These are phyloP conservation scores for Laterallus jamaicensis DNA, from an alignment of 2,113 vertebrate species.

Conservation along the genomic window DNA sequence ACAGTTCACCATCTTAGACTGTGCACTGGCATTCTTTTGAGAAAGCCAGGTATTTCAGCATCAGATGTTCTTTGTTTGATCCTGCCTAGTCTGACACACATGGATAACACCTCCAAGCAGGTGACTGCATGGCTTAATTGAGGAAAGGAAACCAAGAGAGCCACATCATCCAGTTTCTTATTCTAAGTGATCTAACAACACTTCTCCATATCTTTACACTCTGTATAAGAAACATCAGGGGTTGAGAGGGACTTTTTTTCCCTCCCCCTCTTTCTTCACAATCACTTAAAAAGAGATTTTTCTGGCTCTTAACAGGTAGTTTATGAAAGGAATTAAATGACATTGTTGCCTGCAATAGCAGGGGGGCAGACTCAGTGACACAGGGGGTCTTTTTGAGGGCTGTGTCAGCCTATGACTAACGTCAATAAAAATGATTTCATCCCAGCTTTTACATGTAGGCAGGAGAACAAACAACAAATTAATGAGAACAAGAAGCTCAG, in stretches of 20 bases:
- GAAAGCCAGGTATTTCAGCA: background rate
- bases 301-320: constrained; percentile 10
- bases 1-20: background rate
- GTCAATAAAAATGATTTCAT: constrained; percentile 39
- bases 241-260: background rate
- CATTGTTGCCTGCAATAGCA: background rate
- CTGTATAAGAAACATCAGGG: background rate
- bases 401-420: constrained; percentile 18
- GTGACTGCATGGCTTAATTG: background rate
- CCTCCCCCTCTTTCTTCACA: background rate
- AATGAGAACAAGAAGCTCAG: constrained; percentile 34
- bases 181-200: background rate
- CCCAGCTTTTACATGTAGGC: background rate
- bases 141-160: background rate
- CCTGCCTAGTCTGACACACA: background rate
- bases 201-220: background rate
- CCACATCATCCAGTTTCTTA: background rate
- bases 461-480: constrained; percentile 39
- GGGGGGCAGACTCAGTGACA: background rate
- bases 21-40: background rate
- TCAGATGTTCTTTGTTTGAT: background rate
- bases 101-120: background rate
- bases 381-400: background rate
- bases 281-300: background rate
- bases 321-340: constrained; percentile 46